A percentile compares a stretch with the other conserved stretches of the same genome.
These are phyloP conservation scores for Colletes collaris DNA, from an alignment of 2,888 invertebrate species.

Conservation along the genomic window DNA sequence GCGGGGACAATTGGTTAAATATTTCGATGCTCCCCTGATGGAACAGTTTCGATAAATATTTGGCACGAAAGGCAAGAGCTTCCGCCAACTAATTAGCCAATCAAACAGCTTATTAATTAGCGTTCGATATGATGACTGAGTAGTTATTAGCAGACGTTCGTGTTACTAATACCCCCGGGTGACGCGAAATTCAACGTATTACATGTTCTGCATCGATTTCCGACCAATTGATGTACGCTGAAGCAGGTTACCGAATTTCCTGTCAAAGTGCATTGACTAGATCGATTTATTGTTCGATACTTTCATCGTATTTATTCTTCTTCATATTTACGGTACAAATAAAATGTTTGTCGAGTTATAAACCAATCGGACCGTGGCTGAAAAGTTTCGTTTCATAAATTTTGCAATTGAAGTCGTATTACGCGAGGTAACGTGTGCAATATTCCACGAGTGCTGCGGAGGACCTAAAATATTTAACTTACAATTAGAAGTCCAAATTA, in stretches of 20 bases:
- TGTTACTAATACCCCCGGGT: slow-evolving; percentile 55
- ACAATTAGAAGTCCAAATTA: slow-evolving; percentile 37
- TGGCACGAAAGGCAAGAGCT: slow-evolving; percentile 21
- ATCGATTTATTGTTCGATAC: slow-evolving; percentile 43
- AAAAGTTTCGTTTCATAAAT: neutral
- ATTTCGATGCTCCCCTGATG: neutral
- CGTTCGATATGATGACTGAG: slow-evolving; percentile 44
- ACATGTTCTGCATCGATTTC: slow-evolving; percentile 40
- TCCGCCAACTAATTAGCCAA: slow-evolving; percentile 58
- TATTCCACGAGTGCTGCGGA: neutral
- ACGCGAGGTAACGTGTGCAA: slow-evolving; percentile 14
- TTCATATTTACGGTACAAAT: neutral
- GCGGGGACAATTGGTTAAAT: neutral
- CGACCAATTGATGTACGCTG: slow-evolving; percentile 36
- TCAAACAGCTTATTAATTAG: slow-evolving; percentile 68
- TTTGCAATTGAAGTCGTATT: slow-evolving; percentile 32
- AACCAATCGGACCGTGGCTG: neutral
- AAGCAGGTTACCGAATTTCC: slow-evolving; percentile 41
- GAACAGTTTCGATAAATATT: slow-evolving; percentile 8
- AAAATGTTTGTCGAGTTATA: slow-evolving; percentile 6
- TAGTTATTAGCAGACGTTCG: slow-evolving; percentile 58
- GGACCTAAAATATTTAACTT: slow-evolving; percentile 36
- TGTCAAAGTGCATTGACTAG: slow-evolving; percentile 35
- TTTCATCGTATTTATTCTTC: neutral
- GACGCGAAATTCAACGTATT: slow-evolving; percentile 39